Evolutionary conservation across 2,797 vertebrate genomes (phyloP).

Genomic region (Varecia variegata): DNA sequence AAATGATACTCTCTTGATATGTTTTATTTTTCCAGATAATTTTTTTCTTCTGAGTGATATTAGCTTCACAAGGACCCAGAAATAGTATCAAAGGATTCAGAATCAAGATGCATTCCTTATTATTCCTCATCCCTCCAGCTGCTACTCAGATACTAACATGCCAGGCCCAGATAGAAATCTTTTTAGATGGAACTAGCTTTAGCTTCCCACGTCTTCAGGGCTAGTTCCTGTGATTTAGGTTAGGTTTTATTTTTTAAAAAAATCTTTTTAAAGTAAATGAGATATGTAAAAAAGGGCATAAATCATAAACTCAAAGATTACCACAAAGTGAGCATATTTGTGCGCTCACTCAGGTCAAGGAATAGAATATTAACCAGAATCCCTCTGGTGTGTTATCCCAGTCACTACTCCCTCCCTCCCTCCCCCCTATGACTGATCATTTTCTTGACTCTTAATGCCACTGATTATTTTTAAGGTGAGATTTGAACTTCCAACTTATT

Average conservation of each 20-base stretch:
- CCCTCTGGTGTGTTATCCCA: background rate
- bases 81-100: background rate
- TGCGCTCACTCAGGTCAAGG: background rate
- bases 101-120: background rate
- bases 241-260: background rate
- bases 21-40: constrained; percentile 9
- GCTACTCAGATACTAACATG: background rate
- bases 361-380: background rate
- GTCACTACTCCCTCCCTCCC: background rate
- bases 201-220: background rate
- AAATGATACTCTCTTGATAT: background rate
- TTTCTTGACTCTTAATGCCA: constrained; percentile 18
- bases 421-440: background rate
- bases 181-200: constrained; percentile 16
- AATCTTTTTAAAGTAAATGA: constrained; percentile 6
- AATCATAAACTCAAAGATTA: background rate
- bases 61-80: background rate
- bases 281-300: background rate
- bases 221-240: background rate
- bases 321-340: background rate
- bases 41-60: constrained; percentile 28
- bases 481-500: background rate
- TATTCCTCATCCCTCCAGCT: background rate
- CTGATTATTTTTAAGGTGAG: constrained; percentile 38
- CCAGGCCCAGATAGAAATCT: background rate